Evolutionary conservation across 2,113 vertebrate genomes (phyloP).

Genomic region (Etheostoma spectabile): DNA sequence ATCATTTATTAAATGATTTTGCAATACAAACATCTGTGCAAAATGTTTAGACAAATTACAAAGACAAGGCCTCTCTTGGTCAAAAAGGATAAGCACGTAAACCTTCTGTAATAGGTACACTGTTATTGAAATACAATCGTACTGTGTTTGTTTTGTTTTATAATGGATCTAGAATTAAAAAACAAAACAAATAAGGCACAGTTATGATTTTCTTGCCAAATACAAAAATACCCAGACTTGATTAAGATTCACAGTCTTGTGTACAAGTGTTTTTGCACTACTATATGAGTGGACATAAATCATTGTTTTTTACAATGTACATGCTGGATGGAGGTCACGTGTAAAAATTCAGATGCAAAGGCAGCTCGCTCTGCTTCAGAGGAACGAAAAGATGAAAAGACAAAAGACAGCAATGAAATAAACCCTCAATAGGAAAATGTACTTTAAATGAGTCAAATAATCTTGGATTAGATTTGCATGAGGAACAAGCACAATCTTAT

Average conservation of each 20-base stretch:
- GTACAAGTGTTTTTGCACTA: constrained; percentile 92
- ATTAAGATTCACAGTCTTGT: constrained; percentile 85
- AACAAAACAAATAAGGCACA: constrained; percentile 43
- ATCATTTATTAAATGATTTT: constrained; percentile 94
- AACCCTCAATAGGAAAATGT: not conserved
- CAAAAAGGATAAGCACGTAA: constrained; percentile 84
- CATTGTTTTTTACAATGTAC: constrained; percentile 17
- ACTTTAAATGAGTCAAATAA: constrained; percentile 1
- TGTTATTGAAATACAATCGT: constrained; percentile 55
- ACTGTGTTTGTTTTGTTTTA: constrained; percentile 71
- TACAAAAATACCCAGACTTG: constrained; percentile 63
- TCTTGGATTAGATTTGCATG: not conserved
- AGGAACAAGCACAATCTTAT: constrained; percentile 7
- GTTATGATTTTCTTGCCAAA: constrained; percentile 53
- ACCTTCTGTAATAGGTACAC: constrained; percentile 74
- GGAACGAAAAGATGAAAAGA: constrained; percentile 18
- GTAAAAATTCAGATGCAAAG: constrained; percentile 70
- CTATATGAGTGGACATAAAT: constrained; percentile 64
- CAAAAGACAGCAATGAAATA: constrained; percentile 21
- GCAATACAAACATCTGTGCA: constrained; percentile 96
- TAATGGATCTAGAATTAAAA: constrained; percentile 50
- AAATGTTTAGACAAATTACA: constrained; percentile 86
- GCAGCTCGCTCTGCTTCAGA: constrained; percentile 64
- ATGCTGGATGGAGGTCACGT: constrained; percentile 72
- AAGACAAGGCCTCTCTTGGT: constrained; percentile 86